These are phyloP conservation scores for Antedon mediterranea DNA, from an alignment of 53 echinoderm and acorn worm species.

Conservation along the genomic window DNA sequence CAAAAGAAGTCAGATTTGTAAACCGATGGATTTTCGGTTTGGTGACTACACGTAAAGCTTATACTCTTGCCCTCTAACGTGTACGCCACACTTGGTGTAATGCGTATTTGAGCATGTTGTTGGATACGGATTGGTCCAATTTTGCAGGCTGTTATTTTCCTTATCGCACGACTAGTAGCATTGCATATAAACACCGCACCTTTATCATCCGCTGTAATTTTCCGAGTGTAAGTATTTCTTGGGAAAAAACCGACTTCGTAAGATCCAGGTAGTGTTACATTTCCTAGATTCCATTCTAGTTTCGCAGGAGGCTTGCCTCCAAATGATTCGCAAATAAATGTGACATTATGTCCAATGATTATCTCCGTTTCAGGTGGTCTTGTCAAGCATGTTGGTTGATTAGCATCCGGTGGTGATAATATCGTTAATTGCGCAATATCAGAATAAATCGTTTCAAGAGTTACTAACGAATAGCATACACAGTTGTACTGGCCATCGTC, in stretches of 20 bases:
- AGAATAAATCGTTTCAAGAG: constrained; percentile 12
- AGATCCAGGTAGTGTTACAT: constrained; percentile 4
- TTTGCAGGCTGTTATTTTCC: constrained; percentile 30
- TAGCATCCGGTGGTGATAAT: constrained; percentile 30
- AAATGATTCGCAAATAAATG: constrained; percentile 38
- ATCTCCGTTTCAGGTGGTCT: constrained; percentile 15
- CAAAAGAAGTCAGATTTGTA: background rate
- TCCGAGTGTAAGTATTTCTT: constrained; percentile 21
- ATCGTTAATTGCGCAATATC: constrained; percentile 24
- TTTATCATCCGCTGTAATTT: constrained; percentile 18
- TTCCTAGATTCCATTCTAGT: constrained; percentile 29
- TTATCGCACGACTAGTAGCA: constrained; percentile 41
- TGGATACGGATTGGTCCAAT: constrained; percentile 42
- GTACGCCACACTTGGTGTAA: background rate
- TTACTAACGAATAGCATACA: constrained; percentile 22
- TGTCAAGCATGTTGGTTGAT: constrained; percentile 41
- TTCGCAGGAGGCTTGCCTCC: constrained; percentile 45
- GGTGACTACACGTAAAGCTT: background rate
- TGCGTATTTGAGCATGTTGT: background rate
- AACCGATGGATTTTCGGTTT: background rate
- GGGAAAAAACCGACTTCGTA: background rate
- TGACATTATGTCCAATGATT: constrained; percentile 44
- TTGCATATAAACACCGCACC: constrained; percentile 30
- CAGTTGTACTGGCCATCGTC: constrained; percentile 66
- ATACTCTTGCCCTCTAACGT: background rate